Evolutionary conservation across 2,888 invertebrate species (phyloP), one percentile per base, ranked within the genome.

Genomic region (Eueremaeus valkanovi): DNA sequence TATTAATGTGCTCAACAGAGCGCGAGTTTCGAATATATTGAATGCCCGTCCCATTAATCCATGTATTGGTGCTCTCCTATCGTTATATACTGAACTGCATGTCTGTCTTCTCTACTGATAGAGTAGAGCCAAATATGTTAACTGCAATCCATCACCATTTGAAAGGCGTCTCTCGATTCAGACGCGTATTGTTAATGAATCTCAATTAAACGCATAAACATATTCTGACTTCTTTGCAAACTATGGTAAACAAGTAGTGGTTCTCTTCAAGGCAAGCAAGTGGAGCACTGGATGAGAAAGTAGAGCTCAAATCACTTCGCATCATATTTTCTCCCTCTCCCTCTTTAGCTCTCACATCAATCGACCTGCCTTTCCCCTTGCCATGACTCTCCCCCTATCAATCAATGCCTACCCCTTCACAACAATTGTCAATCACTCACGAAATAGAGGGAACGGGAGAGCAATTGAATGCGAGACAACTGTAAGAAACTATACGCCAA

Each of bases 131-230:
- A 66, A 36, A 66, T 66, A 66, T 66, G 66, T 36, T 36, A 36
- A 66, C 66, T 66, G 66, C 33, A 66, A 66, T 66, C 66, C 33
- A 66, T 66, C 66, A 66, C 66, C 33, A 66, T 66, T 66, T 66
- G 36, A 66, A 61, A 61, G 66, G 66, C 66, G 66, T 66, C 36
- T 66, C 21, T 66, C 21, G 18, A 36, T 66, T 66, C 66, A 36
- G 33, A 36, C 66, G 11, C 31, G 61, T 31, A 66, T 66, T 66
- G 66, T 66, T 66, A 66, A 66, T 66, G 66, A 66, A 66, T 66
- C n/a, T 13, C 66, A 66, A 66, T 66, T 66, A 66, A 66, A 36
- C 33, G 33, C 66, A 66, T 36, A 66, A 66, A 66, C 66, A 66
- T 66, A 66, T 36, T 11, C 36, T 36, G 11, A n/a, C 8, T 21